phyloP scores from a whole-genome alignment of 2,888 invertebrate genomes.

The Halocaridina rubra region DNA sequence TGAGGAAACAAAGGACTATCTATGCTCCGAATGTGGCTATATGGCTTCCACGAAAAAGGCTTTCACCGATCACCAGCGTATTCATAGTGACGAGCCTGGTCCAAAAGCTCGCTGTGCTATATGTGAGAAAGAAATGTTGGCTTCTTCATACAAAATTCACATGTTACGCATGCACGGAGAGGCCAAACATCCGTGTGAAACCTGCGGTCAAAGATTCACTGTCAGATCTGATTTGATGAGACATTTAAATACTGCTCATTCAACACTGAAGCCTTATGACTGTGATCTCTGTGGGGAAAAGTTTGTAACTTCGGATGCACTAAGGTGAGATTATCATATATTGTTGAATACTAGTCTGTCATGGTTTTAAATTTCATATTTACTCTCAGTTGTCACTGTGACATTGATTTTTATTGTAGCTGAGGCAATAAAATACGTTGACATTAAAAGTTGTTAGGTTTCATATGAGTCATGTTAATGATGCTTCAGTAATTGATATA shows the following conservation, averaged over 20 bases:
- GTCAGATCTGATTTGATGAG: conserved; percentile 47
- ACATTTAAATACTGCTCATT: conserved; percentile 48
- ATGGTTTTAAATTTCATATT: no score
- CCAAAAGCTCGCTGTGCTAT: conserved; percentile 25
- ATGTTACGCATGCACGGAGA: conserved; percentile 49
- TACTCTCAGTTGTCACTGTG: no score
- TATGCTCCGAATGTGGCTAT: conserved; percentile 52
- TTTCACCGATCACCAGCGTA: conserved; percentile 44
- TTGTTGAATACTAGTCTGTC: no score
- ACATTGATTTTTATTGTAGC: no score
- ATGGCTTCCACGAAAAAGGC: conserved; percentile 49
- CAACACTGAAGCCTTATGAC: conserved; percentile 28
- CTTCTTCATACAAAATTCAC: conserved; percentile 44
- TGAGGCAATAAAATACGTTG: no score
- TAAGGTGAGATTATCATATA: conserved; percentile 45
- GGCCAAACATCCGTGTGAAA: conserved; percentile 31
- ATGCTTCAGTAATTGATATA: no score
- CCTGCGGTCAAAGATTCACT: conserved; percentile 42
- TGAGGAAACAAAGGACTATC: conserved; percentile 28
- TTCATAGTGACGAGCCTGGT: conserved; percentile 43
- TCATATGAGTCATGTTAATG: no score
- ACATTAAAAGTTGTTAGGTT: no score
- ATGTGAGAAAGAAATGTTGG: conserved; percentile 49
- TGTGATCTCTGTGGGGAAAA: conserved; percentile 39
- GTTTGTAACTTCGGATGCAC: conserved; percentile 44